These are phyloP conservation scores for Archilochus colubris DNA, from an alignment of 2,113 vertebrate genomes.

Conservation along the genomic window DNA sequence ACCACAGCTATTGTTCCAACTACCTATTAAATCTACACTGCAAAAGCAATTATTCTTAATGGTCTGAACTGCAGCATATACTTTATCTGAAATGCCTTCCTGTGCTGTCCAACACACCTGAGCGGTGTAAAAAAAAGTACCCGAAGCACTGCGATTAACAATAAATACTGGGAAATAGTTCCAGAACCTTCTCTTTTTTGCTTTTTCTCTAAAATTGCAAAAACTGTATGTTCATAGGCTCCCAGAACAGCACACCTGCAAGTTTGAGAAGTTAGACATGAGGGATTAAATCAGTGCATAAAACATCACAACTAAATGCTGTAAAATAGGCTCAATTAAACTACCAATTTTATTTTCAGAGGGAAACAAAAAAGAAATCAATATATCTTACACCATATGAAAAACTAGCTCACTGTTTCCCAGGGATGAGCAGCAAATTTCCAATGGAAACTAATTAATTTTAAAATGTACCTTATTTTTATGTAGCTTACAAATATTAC, in stretches of 20 bases:
- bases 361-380: accelerated
- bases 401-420: neutral
- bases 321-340: neutral
- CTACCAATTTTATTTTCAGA: neutral
- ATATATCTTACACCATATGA: neutral
- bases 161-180: neutral
- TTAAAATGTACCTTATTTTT: neutral
- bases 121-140: neutral
- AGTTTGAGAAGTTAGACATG: neutral
- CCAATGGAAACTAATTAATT: neutral
- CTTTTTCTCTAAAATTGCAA: neutral
- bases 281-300: neutral
- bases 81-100: neutral
- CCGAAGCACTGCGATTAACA: neutral
- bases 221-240: neutral
- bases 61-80: neutral
- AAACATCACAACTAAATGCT: neutral
- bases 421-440: neutral
- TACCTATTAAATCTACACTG: neutral
- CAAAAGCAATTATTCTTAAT: neutral
- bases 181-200: neutral
- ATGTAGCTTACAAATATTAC: accelerated
- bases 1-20: accelerated
- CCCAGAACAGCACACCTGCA: neutral
- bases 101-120: neutral